These are phyloP conservation scores for Eulemur rubriventer DNA, from an alignment of 2,797 vertebrate genomes.

Conservation along the genomic window DNA sequence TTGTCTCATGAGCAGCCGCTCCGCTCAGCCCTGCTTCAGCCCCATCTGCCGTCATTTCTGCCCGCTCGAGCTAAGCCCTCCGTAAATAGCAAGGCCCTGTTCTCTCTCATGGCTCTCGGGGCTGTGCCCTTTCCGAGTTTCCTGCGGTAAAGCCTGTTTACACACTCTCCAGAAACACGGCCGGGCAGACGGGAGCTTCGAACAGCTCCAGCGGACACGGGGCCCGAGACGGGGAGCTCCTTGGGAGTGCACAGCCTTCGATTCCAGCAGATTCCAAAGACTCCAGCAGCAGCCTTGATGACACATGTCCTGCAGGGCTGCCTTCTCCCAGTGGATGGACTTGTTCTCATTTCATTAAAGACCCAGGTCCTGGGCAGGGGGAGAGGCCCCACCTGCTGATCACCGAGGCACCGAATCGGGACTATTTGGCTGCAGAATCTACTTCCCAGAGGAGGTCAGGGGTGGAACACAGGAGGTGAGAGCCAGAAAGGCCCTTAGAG, in stretches of 20 bases:
- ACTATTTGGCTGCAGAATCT: neutral
- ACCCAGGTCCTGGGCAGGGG: neutral
- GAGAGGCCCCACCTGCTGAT: rapidly evolving
- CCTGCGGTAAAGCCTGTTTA: neutral
- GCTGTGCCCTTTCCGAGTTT: neutral
- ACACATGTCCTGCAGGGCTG: neutral
- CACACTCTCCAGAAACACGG: neutral
- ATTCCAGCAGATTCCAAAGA: no score
- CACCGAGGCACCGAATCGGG: neutral
- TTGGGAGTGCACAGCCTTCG: no score
- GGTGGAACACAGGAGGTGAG: neutral
- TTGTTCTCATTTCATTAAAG: neutral
- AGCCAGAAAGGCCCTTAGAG: neutral
- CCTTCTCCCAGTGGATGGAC: neutral
- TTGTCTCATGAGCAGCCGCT: neutral
- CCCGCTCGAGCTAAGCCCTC: slow-evolving; percentile 25
- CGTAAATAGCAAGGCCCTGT: slow-evolving; percentile 30
- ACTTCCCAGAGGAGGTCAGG: neutral
- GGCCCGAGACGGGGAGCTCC: neutral
- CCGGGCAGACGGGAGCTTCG: neutral
- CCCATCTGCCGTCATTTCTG: slow-evolving; percentile 29
- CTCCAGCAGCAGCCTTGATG: neutral
- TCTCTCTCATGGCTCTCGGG: neutral
- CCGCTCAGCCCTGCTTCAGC: rapidly evolving
- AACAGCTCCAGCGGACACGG: rapidly evolving